Conservation (phyloP, 2,888 invertebrate species). For the Acleris laterana region DNA sequence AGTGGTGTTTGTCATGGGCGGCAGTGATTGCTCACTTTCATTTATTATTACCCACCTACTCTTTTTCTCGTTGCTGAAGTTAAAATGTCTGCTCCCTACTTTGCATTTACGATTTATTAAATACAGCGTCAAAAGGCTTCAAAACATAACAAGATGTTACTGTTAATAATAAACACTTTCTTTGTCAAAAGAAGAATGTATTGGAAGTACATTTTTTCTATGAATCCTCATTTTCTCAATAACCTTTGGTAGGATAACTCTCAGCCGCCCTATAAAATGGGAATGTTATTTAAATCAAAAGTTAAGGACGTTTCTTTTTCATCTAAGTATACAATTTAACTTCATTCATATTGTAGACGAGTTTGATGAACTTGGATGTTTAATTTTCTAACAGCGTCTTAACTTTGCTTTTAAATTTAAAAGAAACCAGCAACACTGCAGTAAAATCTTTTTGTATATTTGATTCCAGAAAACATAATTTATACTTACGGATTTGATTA, state of each 20-base stretch:
- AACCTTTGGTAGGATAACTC: background rate
- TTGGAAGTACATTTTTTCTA: no score
- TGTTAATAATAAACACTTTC: no score
- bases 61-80: no score
- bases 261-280: background rate
- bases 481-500: no score
- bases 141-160: no score
- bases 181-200: no score
- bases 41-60: no score
- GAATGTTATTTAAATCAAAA: conserved; percentile 9
- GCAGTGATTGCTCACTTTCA: no score
- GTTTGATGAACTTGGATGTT: conserved; percentile 6
- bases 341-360: conserved; percentile 5
- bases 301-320: conserved; percentile 4
- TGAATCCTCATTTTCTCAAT: background rate
- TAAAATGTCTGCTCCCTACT: no score
- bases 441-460: background rate
- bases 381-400: background rate
- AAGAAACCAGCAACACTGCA: background rate
- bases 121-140: no score
- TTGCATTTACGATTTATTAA: no score
- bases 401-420: background rate
- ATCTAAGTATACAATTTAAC: conserved; percentile 6
- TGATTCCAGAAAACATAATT: background rate
- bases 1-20: no score